A percentile compares a stretch with the other conserved stretches of the same genome.
Evolutionary conservation across 2,113 vertebrate genomes (phyloP).

Genomic region (Ammospiza nelsoni): DNA sequence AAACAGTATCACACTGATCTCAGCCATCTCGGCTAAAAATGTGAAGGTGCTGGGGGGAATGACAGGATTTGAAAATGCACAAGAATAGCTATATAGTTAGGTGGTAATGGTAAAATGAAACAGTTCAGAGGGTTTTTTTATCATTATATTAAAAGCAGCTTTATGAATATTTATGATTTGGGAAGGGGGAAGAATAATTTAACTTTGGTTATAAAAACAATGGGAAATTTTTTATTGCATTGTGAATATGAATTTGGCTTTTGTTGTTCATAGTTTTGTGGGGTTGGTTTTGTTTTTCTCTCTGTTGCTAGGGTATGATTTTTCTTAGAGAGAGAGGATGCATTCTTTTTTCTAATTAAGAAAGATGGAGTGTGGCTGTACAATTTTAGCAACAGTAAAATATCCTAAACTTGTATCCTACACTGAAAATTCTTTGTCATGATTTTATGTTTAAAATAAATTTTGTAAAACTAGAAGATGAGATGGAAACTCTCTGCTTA

Average conservation of each 20-base stretch:
- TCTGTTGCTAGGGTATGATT: not conserved
- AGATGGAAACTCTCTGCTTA: not conserved
- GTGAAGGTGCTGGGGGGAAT: not conserved
- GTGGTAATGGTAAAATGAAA: not conserved
- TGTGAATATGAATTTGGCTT: not conserved
- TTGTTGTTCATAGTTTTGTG: not conserved
- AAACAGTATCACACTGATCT: not conserved
- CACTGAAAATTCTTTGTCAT: not conserved
- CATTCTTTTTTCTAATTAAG: not conserved
- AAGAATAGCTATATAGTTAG: not conserved
- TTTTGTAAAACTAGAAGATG: not conserved
- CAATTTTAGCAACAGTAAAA: not conserved
- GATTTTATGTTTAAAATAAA: not conserved
- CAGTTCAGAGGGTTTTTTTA: not conserved
- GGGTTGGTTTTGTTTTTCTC: not conserved
- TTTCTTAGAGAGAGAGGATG: not conserved
- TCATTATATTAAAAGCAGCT: not conserved
- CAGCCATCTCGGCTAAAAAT: not conserved
- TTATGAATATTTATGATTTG: not conserved
- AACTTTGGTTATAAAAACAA: not conserved
- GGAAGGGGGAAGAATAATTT: not conserved
- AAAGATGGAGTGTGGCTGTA: not conserved
- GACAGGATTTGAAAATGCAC: not conserved
- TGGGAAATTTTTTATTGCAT: not conserved
- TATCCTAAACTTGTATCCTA: not conserved